Evolutionary conservation across 92 coral and sea anemone species (phyloP), one percentile per base, ranked within the genome.

Genomic region (Diadumene lineata): DNA sequence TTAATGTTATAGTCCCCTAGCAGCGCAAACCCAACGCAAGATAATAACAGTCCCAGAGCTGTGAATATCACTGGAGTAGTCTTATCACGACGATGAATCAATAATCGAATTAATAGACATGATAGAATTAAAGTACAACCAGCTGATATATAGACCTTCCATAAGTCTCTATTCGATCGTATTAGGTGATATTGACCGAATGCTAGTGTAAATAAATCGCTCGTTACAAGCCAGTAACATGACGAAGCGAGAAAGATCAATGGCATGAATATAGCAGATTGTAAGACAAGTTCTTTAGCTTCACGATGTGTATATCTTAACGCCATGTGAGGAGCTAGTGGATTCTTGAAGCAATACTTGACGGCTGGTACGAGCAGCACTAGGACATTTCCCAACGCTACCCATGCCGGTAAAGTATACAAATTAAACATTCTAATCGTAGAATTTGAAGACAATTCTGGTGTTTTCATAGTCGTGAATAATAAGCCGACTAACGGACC

Each of bases 261-360:
- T 50, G 79, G 32, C 85, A 81, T 88, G 22, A 92, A 72, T 9
- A 80, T 60, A 2, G 64, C 73, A 18, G 92, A 85, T 75, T 96
- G 97, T 13, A 43, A 29, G 1, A 92, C 69, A 1, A 96, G 85
- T 53, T 66, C 84, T 67, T 87, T 92, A 4, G 99, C 99, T 74
- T 96, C 99, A 55, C 83, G 87, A 83, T 74, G 85, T 70, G 82
- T 80, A 31, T 93, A 96, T 74, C 86, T 89, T 89, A 96, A 84
- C 0, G 99, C 99, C 89, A 90, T 90, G 65, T 96, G 99, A 34
- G 97, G 93, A 8, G 97, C 88, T 46, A 96, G 78, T 0, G 99
- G 97, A 69, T 96, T 96, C 77, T 96, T 96, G 80, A 96, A 96
- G 44, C 92, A 86, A 58, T 80, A 73, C 67, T 87, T 81, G 11